A percentile compares a stretch with the other conserved stretches of the same genome.
These are phyloP conservation scores for Andrena marginata DNA, from an alignment of 2,888 invertebrate species.

Conservation along the genomic window DNA sequence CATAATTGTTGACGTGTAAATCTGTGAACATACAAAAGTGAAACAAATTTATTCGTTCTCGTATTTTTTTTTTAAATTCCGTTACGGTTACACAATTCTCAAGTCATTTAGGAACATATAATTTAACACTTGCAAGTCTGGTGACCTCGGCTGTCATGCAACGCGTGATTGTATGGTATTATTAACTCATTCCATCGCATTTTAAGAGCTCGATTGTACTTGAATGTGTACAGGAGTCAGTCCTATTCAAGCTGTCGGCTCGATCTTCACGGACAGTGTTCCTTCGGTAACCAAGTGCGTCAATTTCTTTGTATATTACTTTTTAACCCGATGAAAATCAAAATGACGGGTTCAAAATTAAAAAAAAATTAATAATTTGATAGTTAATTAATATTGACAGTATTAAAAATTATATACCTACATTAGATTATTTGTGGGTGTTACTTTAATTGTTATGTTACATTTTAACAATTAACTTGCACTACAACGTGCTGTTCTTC, in stretches of 20 bases:
- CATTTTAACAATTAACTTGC: no score
- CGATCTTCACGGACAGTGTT: neutral
- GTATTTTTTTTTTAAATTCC: neutral
- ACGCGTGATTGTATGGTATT: slow-evolving; percentile 23
- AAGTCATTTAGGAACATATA: slow-evolving; percentile 17
- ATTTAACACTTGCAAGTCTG: slow-evolving; percentile 31
- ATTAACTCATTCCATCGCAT: slow-evolving; percentile 22
- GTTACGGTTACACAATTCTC: slow-evolving; percentile 16
- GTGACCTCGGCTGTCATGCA: slow-evolving; percentile 41
- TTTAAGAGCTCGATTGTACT: slow-evolving; percentile 40
- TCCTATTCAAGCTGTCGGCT: slow-evolving; percentile 31
- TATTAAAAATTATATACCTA: no score
- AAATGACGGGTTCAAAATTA: neutral
- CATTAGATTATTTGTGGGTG: no score
- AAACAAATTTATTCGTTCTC: neutral
- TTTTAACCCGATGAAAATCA: no score
- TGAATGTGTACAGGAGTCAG: slow-evolving; percentile 35
- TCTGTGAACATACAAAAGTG: neutral
- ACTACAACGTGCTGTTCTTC: no score
- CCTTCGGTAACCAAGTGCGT: neutral
- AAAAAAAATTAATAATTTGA: neutral
- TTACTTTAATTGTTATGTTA: no score
- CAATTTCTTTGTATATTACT: neutral
- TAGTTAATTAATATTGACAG: no score
- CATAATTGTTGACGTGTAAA: neutral